Conservation (phyloP, 2,113 vertebrate genomes). For the Bubo scandiacus region DNA sequence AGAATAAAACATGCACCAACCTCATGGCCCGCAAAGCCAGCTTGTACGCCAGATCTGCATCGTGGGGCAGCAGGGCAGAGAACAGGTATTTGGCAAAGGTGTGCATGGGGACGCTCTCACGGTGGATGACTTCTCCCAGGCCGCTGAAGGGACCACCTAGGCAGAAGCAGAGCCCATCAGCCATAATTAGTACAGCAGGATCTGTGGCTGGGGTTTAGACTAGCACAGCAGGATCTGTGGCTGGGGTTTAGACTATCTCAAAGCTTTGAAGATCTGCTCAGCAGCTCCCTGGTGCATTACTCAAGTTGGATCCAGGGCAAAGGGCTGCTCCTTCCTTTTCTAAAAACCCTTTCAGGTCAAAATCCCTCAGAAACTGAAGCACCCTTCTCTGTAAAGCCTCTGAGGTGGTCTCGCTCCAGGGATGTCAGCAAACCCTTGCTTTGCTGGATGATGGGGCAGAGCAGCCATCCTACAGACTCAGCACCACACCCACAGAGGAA, state of each 20-base stretch:
- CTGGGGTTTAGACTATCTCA: neutral
- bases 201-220: neutral
- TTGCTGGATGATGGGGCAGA: neutral
- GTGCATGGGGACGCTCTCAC: conserved; percentile 98
- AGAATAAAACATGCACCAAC: conserved; percentile 70
- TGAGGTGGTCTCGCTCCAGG: neutral
- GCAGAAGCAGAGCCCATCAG: conserved; percentile 42
- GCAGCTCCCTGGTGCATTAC: neutral
- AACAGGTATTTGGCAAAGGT: conserved; percentile 98
- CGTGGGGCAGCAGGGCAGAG: conserved; percentile 92
- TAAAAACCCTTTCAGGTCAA: neutral
- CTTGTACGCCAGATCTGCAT: conserved; percentile 95
- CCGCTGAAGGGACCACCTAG: conserved; percentile 96
- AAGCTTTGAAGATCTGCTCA: neutral
- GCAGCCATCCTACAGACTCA: neutral
- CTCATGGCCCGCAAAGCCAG: conserved; percentile 96
- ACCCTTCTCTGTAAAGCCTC: neutral
- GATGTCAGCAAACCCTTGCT: neutral
- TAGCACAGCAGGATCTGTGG: neutral
- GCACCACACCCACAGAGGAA: neutral
- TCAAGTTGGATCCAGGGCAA: neutral
- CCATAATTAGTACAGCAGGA: neutral
- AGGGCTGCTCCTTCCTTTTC: neutral
- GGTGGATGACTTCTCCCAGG: conserved; percentile 95
- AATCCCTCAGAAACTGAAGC: neutral